A percentile compares a stretch with the other conserved stretches of the same genome.
These are phyloP conservation scores for Drosophila dunni DNA, from an alignment of 1,140 invertebrate genomes.

Conservation along the genomic window DNA sequence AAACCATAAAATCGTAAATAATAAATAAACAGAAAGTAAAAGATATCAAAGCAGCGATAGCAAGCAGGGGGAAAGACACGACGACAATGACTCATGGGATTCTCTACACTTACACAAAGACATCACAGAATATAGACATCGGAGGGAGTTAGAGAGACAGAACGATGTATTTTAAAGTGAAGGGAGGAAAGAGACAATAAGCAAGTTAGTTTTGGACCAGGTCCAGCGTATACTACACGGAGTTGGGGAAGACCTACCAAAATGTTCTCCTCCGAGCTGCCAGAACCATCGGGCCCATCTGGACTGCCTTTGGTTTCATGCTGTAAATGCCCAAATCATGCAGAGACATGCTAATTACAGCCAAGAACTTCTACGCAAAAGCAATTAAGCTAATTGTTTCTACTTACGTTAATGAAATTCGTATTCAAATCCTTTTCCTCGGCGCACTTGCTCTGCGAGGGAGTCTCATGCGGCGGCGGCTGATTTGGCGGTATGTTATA, in stretches of 20 bases:
- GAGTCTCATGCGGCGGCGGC: slow-evolving; percentile 25
- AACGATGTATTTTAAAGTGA: slow-evolving; percentile 32
- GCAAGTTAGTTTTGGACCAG: slow-evolving; percentile 63
- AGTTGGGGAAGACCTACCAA: slow-evolving; percentile 83
- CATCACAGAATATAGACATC: slow-evolving; percentile 44
- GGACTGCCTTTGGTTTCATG: slow-evolving; percentile 50
- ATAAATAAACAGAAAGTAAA: slow-evolving; percentile 15
- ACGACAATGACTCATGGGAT: slow-evolving; percentile 55
- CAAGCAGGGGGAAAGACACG: slow-evolving; percentile 29
- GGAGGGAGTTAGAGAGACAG: background rate
- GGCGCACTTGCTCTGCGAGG: slow-evolving; percentile 78
- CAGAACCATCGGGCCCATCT: slow-evolving; percentile 70
- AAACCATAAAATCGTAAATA: slow-evolving; percentile 25
- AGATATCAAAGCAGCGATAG: slow-evolving; percentile 17
- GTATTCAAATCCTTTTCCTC: slow-evolving; percentile 87
- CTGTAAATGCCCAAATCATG: slow-evolving; percentile 63
- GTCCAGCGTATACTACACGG: slow-evolving; percentile 24
- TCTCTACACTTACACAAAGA: slow-evolving; percentile 66
- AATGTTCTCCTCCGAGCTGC: slow-evolving; percentile 86
- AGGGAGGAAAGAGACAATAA: slow-evolving; percentile 46
- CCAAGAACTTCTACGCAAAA: background rate
- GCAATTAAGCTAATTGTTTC: background rate
- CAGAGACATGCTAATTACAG: slow-evolving; percentile 52
- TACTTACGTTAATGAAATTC: slow-evolving; percentile 86
- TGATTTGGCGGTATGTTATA: slow-evolving; percentile 90